Evolutionary conservation across 2,888 invertebrate genomes (phyloP).

Genomic region (Heteromurus nitidus): DNA sequence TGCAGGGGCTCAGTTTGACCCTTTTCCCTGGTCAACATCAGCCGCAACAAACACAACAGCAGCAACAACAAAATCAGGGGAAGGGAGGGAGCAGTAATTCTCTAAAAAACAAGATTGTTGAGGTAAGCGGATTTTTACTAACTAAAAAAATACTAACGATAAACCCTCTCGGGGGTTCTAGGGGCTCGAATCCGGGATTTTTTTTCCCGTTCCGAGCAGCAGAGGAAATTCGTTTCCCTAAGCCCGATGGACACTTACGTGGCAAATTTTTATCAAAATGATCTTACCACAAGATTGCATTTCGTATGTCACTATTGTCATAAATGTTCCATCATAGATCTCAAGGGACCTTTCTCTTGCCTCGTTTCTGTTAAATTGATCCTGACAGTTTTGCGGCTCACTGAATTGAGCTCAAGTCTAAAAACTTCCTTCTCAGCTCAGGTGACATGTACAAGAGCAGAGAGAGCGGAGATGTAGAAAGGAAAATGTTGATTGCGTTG

Average conservation of each 20-base stretch:
- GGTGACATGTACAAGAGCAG: conserved; percentile 3
- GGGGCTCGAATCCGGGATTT: background rate
- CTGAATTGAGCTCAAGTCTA: conserved; percentile 13
- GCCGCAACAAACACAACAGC: conserved; percentile 5
- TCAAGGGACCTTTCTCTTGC: conserved; percentile 22
- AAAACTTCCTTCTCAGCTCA: conserved; percentile 27
- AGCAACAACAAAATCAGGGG: conserved; percentile 33
- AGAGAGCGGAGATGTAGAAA: background rate
- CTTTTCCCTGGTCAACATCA: conserved; percentile 54
- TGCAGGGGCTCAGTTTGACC: conserved; percentile 71
- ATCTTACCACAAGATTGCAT: conserved; percentile 43
- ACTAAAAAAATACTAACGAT: conserved; percentile 47
- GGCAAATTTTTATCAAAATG: conserved; percentile 38
- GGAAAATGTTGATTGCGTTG: conserved; percentile 1
- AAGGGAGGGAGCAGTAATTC: conserved; percentile 59
- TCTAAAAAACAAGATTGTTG: conserved; percentile 73
- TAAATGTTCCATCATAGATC: conserved; percentile 40
- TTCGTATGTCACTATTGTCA: conserved; percentile 53
- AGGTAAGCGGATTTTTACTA: conserved; percentile 69
- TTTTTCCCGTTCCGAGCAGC: background rate
- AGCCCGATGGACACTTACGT: conserved; percentile 14
- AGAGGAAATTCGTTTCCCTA: conserved; percentile 15
- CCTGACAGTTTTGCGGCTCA: conserved; percentile 40
- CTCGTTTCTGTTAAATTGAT: conserved; percentile 49
- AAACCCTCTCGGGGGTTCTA: conserved; percentile 22